Base-by-base conservation (phyloP, 2,113 vertebrate species). In the Xerus inauris region DNA sequence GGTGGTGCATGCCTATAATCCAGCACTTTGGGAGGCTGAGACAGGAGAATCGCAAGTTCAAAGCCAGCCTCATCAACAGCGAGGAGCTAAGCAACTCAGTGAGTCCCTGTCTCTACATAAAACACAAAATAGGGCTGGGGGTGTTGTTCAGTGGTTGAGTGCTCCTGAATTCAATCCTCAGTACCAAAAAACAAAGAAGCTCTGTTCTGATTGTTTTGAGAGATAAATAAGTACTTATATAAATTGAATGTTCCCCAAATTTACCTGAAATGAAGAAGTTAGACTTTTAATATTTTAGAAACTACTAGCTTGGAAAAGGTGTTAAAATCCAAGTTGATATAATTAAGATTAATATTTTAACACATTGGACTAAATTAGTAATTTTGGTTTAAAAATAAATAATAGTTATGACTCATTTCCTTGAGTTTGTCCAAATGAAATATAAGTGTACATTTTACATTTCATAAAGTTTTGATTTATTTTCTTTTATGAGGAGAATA, bases 371-470 rank as follows among this genome's bases (percentile, higher is more conserved):
- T 81, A 57, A 72, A 79, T 92, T 94, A 42, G 76, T 91, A 90
- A 76, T 93, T 96, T 92, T 75, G 5, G 9, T 26, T 94, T 95
- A 75, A 95, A 94, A 95, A 93, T 28, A 24, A 75, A 59, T 71
- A 19, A 40, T 77, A 85, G 28, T 42, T 89, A 91, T 80, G 3
- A 24, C 73, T 75, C 8, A 80, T 79, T 96, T 92, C 13, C 72
- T 76, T 92, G 45, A 92, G 47, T 83, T 95, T 92, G 54, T 71
- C 19, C 59, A 67, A 94, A 86, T 96, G 49, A 76, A 40, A 16
- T 26, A 73, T 51, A 87, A 51, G 6, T 65, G 0, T 73, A 79
- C 3, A 87, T 89, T 81, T 85, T 91, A 77, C 59, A 51, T 20
- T 95, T 65, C 92, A n/a, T 82, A 94, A 65, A 14, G 42, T 77